Conservation (phyloP, 2,797 vertebrate genomes). For the Champsocephalus gunnari region DNA sequence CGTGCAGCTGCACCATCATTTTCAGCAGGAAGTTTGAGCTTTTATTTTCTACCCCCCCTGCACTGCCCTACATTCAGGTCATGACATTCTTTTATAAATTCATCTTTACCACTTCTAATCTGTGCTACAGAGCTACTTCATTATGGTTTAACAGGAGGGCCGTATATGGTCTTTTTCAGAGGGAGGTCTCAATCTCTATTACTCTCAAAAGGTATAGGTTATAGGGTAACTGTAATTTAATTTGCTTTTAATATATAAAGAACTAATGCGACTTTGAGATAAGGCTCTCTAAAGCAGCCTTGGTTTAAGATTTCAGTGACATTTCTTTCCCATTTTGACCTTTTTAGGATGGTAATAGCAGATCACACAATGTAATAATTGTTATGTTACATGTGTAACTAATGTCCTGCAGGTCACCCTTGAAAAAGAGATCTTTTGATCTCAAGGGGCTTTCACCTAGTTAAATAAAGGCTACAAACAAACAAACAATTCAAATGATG, state of each 20-base stretch:
- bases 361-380: slow-evolving; percentile 35
- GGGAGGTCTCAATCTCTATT: slow-evolving; percentile 18
- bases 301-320: slow-evolving; percentile 26
- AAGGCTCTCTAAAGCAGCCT: not conserved
- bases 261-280: slow-evolving; percentile 16
- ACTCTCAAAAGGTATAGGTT: slow-evolving; percentile 1
- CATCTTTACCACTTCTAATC: slow-evolving; percentile 39
- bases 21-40: slow-evolving; percentile 46
- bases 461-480: too few relatives aligned
- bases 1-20: slow-evolving; percentile 52
- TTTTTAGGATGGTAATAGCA: slow-evolving; percentile 21
- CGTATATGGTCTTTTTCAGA: slow-evolving; percentile 14
- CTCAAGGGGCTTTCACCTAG: too few relatives aligned
- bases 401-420: too few relatives aligned
- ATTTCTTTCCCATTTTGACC: slow-evolving; percentile 19
- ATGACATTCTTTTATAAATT: slow-evolving; percentile 40
- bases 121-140: not conserved
- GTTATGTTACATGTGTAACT: too few relatives aligned
- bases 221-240: slow-evolving; percentile 38
- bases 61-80: slow-evolving; percentile 45
- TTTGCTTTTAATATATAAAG: slow-evolving; percentile 25
- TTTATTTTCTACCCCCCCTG: slow-evolving; percentile 26
- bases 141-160: not conserved
- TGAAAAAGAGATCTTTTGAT: too few relatives aligned
- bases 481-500: slow-evolving; percentile 31